These are phyloP conservation scores for Homalodisca vitripennis DNA, from an alignment of 1,140 invertebrate genomes.

Conservation along the genomic window DNA sequence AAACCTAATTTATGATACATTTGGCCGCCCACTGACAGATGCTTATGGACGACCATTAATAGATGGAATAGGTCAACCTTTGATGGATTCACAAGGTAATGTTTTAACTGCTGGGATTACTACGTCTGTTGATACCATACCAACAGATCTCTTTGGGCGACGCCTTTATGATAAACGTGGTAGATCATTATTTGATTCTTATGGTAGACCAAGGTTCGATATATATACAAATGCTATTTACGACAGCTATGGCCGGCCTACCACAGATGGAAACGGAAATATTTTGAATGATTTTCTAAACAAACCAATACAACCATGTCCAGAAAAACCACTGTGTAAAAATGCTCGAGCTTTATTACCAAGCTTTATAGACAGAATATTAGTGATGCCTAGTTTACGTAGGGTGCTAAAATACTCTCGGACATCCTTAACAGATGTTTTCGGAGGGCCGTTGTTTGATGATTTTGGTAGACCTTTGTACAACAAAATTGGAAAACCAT, in stretches of 20 bases:
- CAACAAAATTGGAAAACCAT: conserved; percentile 30
- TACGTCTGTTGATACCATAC: not conserved
- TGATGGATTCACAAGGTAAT: conserved; percentile 10
- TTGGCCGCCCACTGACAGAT: conserved; percentile 22
- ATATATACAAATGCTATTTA: conserved; percentile 21
- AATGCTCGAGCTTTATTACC: conserved; percentile 11
- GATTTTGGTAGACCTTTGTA: conserved; percentile 27
- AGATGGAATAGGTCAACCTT: conserved; percentile 20
- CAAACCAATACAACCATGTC: not conserved
- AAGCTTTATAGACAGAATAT: not conserved
- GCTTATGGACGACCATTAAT: conserved; percentile 13
- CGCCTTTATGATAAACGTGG: conserved; percentile 2
- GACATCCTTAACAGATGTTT: conserved; percentile 8
- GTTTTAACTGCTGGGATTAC: not conserved
- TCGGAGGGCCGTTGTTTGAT: conserved; percentile 31
- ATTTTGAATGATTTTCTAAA: conserved; percentile 3
- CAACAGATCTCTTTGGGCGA: conserved; percentile 2
- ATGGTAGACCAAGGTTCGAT: conserved; percentile 22
- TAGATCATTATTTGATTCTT: conserved; percentile 12
- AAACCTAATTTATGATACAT: conserved; percentile 26
- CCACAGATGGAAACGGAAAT: conserved; percentile 7
- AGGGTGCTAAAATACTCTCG: not conserved
- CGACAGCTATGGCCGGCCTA: conserved; percentile 11
- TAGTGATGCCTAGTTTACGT: not conserved
- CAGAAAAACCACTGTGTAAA: conserved; percentile 19